A percentile compares a stretch with the other conserved stretches of the same genome.
Conservation (phyloP, 2,888 invertebrate species). For the Bimastos eiseni region DNA sequence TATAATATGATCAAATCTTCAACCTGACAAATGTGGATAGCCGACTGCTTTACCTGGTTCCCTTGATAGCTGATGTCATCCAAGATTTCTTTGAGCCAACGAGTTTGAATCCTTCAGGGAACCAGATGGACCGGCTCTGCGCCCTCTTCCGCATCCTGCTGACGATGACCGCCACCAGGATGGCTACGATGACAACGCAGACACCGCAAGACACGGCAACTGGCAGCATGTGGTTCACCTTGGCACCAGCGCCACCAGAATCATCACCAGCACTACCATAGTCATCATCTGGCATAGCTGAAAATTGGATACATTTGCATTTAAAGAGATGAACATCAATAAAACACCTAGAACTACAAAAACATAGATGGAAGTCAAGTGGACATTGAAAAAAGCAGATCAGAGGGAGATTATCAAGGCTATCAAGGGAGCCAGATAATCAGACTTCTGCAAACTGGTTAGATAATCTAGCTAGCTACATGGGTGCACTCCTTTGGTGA, state of each 20-base stretch:
- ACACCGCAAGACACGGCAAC: neutral
- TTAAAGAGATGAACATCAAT: neutral
- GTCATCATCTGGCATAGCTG: neutral
- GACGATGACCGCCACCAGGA: slow-evolving; percentile 74
- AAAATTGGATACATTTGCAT: neutral
- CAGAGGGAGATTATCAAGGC: neutral
- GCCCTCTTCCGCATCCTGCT: slow-evolving; percentile 79
- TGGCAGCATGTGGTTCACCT: neutral
- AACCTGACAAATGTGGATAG: neutral
- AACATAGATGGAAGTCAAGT: neutral
- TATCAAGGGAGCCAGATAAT: too few relatives aligned
- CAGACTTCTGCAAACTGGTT: too few relatives aligned
- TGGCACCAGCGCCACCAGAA: neutral
- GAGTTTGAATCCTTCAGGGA: slow-evolving; percentile 83
- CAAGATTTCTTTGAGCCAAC: neutral
- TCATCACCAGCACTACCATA: neutral
- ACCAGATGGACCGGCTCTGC: slow-evolving; percentile 83
- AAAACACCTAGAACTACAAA: too few relatives aligned
- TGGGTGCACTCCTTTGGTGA: too few relatives aligned
- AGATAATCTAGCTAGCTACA: too few relatives aligned
- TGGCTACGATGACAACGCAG: slow-evolving; percentile 22
- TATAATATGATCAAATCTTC: neutral
- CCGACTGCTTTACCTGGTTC: neutral
- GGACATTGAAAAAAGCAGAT: neutral
- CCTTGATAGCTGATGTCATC: neutral